These are phyloP conservation scores for Pyralis farinalis DNA, from an alignment of 2,888 invertebrate genomes.

Conservation along the genomic window DNA sequence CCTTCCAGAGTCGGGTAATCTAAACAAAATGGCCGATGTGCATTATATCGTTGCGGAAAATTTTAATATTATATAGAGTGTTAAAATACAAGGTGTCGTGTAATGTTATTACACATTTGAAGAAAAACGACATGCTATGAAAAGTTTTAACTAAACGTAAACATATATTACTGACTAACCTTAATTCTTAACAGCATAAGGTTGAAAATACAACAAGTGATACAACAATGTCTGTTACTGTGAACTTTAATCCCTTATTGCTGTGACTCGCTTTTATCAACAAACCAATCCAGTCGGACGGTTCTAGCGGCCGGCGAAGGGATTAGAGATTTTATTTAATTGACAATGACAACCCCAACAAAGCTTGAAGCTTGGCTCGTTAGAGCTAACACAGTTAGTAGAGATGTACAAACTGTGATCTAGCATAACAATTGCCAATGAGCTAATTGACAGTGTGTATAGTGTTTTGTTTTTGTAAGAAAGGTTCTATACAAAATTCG, in stretches of 20 bases:
- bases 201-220: constrained; percentile 1
- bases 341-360: constrained; percentile 7
- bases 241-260: background rate
- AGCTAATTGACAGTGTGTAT: background rate
- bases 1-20: no score
- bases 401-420: background rate
- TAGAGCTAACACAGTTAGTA: background rate
- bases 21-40: no score
- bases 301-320: constrained; percentile 13
- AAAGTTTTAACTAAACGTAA: no score
- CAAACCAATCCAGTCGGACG: constrained; percentile 22
- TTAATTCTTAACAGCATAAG: background rate
- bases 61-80: no score
- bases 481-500: no score
- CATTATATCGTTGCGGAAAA: no score
- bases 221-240: constrained; percentile 18
- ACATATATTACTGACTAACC: background rate
- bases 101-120: background rate
- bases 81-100: no score
- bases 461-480: no score
- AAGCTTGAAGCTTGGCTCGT: constrained; percentile 7
- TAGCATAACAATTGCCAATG: background rate
- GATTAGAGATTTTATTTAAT: constrained; percentile 9
- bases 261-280: constrained; percentile 14
- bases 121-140: background rate